phyloP scores from a whole-genome alignment of 2,113 vertebrate genomes.

The Hemicordylus capensis region DNA sequence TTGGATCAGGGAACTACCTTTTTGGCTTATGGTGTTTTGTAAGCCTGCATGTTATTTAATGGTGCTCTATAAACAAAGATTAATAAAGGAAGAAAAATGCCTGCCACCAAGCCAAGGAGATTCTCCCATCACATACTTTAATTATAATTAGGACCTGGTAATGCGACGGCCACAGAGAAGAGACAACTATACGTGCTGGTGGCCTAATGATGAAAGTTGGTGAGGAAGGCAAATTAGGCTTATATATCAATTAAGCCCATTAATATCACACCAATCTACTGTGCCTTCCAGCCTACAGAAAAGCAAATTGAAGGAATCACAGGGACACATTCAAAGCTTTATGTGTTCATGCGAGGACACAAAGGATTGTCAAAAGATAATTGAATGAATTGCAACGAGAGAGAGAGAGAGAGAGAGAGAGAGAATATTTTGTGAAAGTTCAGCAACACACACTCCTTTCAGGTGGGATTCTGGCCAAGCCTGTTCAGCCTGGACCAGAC shows the following conservation, averaged over 20 bases:
- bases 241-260: slow-evolving; percentile 59
- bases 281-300: slow-evolving; percentile 41
- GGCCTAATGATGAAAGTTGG: slow-evolving; percentile 56
- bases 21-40: too few species aligned
- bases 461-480: neutral
- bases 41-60: neutral
- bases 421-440: neutral
- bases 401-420: neutral
- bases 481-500: neutral
- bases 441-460: neutral
- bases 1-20: too few species aligned
- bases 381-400: neutral
- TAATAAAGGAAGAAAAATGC: neutral
- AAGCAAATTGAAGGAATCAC: slow-evolving; percentile 26
- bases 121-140: slow-evolving; percentile 38
- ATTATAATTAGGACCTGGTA: slow-evolving; percentile 58
- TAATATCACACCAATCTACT: slow-evolving; percentile 51
- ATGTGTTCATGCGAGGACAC: slow-evolving; percentile 21
- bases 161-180: slow-evolving; percentile 37
- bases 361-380: neutral
- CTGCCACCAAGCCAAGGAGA: neutral
- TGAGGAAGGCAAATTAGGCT: slow-evolving; percentile 48
- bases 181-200: slow-evolving; percentile 42
- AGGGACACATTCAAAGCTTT: slow-evolving; percentile 39
- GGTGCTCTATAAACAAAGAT: neutral